Evolutionary conservation across 2,888 invertebrate genomes (phyloP).

Genomic region (Amiota minor): DNA sequence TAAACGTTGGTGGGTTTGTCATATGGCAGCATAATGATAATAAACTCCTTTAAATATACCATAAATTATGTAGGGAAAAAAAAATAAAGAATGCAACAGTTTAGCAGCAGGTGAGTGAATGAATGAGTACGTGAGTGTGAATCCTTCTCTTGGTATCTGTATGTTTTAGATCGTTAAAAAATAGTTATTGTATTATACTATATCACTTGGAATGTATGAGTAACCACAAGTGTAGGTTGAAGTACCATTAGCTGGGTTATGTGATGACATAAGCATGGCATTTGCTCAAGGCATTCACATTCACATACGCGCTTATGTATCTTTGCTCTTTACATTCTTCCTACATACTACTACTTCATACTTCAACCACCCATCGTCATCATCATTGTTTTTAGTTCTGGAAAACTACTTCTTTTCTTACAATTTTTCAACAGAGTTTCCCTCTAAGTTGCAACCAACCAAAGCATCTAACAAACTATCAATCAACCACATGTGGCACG

Average conservation of each 20-base stretch:
- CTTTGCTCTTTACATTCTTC: not conserved
- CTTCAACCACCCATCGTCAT: not conserved
- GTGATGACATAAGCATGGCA: not conserved
- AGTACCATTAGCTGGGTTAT: slow-evolving; percentile 1
- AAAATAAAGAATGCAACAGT: slow-evolving; percentile 18
- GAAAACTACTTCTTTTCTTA: slow-evolving; percentile 18
- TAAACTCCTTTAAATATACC: slow-evolving; percentile 68
- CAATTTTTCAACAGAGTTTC: slow-evolving; percentile 4
- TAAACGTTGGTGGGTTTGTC: slow-evolving; percentile 55
- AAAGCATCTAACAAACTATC: no score
- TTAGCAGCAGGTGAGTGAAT: slow-evolving; percentile 8
- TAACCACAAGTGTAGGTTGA: no score
- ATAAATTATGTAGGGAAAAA: slow-evolving; percentile 36
- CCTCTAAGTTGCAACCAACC: not conserved
- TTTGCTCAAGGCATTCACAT: not conserved
- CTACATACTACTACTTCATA: not conserved
- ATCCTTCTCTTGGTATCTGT: slow-evolving; percentile 34
- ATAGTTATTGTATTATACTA: no score
- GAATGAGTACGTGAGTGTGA: no score
- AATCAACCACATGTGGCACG: no score
- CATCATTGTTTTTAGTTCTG: not conserved
- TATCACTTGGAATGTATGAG: no score
- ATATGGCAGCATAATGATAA: slow-evolving; percentile 69
- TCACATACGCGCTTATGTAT: not conserved
- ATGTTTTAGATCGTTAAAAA: slow-evolving; percentile 9